These are phyloP conservation scores for Limonius californicus DNA, from an alignment of 1,140 invertebrate genomes.

Conservation along the genomic window DNA sequence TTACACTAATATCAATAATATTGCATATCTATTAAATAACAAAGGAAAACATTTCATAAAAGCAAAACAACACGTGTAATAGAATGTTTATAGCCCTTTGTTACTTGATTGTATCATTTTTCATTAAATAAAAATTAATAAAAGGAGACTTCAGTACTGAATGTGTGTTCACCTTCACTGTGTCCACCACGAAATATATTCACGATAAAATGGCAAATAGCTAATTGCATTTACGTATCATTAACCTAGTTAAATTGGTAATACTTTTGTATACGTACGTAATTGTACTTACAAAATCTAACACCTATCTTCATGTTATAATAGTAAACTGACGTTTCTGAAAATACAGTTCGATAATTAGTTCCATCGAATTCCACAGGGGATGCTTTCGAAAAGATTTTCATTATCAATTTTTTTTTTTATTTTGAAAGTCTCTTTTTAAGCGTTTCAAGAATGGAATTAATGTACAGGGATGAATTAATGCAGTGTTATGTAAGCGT, in stretches of 20 bases:
- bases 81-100: too few relatives aligned
- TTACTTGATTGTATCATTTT: too few relatives aligned
- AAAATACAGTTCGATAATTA: slow-evolving; percentile 53
- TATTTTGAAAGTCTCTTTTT: slow-evolving; percentile 1
- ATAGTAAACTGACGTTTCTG: slow-evolving; percentile 64
- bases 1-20: too few relatives aligned
- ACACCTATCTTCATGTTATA: slow-evolving; percentile 63
- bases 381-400: neutral
- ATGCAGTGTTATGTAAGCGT: neutral
- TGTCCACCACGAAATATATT: neutral
- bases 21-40: too few relatives aligned
- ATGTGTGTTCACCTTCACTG: neutral
- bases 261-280: slow-evolving; percentile 61
- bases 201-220: neutral
- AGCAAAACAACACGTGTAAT: too few relatives aligned
- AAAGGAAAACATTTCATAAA: too few relatives aligned
- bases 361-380: slow-evolving; percentile 24
- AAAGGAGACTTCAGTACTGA: neutral
- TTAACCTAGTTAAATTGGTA: slow-evolving; percentile 40
- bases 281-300: slow-evolving; percentile 67
- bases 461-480: neutral
- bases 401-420: too few relatives aligned
- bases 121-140: neutral
- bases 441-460: neutral
- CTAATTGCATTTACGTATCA: neutral